phyloP scores from a whole-genome alignment of 2,888 invertebrate genomes.

The Monopis laevigella region DNA sequence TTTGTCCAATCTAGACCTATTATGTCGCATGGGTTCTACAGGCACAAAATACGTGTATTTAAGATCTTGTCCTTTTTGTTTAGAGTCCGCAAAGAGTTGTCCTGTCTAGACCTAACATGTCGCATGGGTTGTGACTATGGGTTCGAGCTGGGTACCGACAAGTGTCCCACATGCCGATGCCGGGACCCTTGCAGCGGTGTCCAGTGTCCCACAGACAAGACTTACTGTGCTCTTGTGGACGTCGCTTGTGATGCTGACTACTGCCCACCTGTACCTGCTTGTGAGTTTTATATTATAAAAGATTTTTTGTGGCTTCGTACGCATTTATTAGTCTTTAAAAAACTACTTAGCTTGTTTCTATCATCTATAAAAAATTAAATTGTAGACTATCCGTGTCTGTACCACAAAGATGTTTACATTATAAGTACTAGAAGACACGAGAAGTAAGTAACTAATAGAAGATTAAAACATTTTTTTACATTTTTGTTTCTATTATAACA shows the following conservation, averaged over 20 bases:
- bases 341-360: too few relatives aligned
- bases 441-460: too few relatives aligned
- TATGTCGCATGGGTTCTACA: conserved; percentile 83
- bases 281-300: conserved; percentile 60
- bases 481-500: too few relatives aligned
- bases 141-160: conserved; percentile 74
- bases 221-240: conserved; percentile 84
- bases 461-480: too few relatives aligned
- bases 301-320: too few relatives aligned
- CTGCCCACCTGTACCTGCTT: conserved; percentile 86
- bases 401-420: too few relatives aligned
- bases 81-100: conserved; percentile 68
- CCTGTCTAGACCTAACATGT: conserved; percentile 79
- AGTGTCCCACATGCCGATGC: conserved; percentile 84
- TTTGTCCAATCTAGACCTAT: conserved; percentile 74
- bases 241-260: conserved; percentile 87
- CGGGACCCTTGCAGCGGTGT: conserved; percentile 82
- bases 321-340: too few relatives aligned
- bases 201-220: conserved; percentile 71
- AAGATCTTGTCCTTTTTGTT: background rate
- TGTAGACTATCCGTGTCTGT: too few relatives aligned
- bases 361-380: too few relatives aligned
- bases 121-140: conserved; percentile 88
- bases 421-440: too few relatives aligned
- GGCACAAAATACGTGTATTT: background rate